These are phyloP conservation scores for Hiodon tergisus DNA, from an alignment of 2,113 vertebrate genomes.

Conservation along the genomic window DNA sequence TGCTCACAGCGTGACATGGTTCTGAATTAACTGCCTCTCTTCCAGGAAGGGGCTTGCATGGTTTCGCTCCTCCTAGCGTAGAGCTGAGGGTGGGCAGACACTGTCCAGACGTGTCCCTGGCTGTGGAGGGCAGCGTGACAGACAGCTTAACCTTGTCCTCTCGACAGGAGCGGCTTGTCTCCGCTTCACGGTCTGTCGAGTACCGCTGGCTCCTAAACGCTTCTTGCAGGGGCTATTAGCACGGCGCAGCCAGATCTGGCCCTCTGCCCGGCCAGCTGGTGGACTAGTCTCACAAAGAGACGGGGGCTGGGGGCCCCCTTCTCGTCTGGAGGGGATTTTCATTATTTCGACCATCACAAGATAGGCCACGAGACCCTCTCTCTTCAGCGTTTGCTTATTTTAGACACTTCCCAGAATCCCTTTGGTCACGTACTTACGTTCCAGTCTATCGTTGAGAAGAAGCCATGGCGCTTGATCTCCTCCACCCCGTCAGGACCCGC, in stretches of 20 bases:
- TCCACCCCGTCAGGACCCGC: constrained; percentile 92
- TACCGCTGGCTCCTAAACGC: constrained; percentile 27
- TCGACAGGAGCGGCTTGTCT: constrained; percentile 20
- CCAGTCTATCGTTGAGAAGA: constrained; percentile 97
- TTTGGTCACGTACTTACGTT: constrained; percentile 72
- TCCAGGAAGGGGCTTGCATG: no score
- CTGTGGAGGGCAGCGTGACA: not conserved
- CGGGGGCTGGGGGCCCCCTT: not conserved
- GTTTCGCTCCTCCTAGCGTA: not conserved
- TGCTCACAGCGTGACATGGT: no score
- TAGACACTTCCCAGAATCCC: no score
- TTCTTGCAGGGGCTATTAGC: constrained; percentile 26
- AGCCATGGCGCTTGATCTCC: constrained; percentile 93
- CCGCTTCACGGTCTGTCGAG: constrained; percentile 31
- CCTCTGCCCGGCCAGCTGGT: constrained; percentile 5
- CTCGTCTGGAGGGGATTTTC: no score
- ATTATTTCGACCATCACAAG: no score
- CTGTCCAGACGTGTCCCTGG: not conserved
- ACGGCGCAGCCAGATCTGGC: constrained; percentile 29
- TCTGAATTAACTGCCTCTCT: no score
- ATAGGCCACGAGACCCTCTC: no score
- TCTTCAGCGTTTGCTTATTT: no score
- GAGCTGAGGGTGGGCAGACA: not conserved
- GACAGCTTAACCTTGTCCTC: constrained; percentile 24
- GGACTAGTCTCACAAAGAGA: not conserved